These are phyloP conservation scores for Cydia pomonella DNA, from an alignment of 1,140 invertebrate species.

Conservation along the genomic window DNA sequence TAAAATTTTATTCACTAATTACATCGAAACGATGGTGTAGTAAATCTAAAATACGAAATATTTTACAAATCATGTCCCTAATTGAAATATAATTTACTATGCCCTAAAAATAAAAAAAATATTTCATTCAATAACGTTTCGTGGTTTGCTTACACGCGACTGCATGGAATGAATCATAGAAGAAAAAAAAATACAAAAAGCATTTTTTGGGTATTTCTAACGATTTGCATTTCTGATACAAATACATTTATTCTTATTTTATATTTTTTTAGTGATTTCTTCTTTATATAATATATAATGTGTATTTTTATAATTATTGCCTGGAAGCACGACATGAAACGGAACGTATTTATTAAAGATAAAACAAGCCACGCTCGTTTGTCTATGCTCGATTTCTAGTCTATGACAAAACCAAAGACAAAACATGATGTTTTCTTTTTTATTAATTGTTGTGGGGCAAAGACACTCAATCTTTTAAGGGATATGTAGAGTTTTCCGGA, in stretches of 20 bases:
- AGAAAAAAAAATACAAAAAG: conserved; percentile 11
- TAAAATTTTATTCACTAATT: conserved; percentile 70
- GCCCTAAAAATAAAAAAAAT: conserved; percentile 76
- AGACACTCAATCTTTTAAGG: background rate
- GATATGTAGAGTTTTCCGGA: background rate
- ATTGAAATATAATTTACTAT: conserved; percentile 76
- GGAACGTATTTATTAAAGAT: conserved; percentile 46
- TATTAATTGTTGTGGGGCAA: background rate
- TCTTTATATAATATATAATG: conserved; percentile 34
- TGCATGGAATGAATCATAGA: background rate
- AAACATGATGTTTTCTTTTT: background rate
- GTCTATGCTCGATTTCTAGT: conserved; percentile 43
- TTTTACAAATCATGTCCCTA: conserved; percentile 75
- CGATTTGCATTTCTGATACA: background rate
- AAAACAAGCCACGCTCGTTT: conserved; percentile 53
- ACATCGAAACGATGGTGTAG: conserved; percentile 56
- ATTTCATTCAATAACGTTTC: conserved; percentile 77
- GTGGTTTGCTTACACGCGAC: conserved; percentile 24
- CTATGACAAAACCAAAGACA: conserved; percentile 35
- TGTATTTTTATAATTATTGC: background rate
- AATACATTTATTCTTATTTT: background rate
- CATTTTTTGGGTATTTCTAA: background rate
- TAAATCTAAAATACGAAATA: conserved; percentile 64
- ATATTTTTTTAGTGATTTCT: conserved; percentile 8
- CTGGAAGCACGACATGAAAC: conserved; percentile 35